Evolutionary conservation across 1,140 invertebrate species (phyloP).

Genomic region (Theocolax elegans): DNA sequence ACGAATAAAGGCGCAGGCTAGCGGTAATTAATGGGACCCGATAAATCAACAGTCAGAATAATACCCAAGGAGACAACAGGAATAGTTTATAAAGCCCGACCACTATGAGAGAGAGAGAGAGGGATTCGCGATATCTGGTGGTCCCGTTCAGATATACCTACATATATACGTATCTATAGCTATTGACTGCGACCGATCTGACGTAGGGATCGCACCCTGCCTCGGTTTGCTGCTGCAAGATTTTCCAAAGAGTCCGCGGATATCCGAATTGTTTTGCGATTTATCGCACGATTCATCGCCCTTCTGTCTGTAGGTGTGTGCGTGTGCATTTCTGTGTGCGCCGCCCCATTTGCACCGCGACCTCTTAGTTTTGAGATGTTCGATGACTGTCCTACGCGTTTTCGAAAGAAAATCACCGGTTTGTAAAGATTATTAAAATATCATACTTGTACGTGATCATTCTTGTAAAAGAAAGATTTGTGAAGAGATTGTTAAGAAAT

Average conservation of each 20-base stretch:
- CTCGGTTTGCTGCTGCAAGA: conserved; percentile 10
- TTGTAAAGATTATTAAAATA: too few relatives aligned
- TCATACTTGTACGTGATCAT: too few relatives aligned
- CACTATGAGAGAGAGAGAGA: too few relatives aligned
- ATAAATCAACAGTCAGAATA: conserved; percentile 66
- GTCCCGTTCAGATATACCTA: too few relatives aligned
- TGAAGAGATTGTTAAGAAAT: too few relatives aligned
- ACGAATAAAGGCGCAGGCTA: conserved; percentile 63
- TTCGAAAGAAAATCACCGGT: background rate
- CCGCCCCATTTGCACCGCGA: background rate
- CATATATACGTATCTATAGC: too few relatives aligned
- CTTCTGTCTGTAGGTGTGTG: background rate
- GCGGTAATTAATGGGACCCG: conserved; percentile 64
- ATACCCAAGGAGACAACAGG: conserved; percentile 68
- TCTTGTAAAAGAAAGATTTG: too few relatives aligned
- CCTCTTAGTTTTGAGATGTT: background rate
- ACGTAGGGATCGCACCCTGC: background rate
- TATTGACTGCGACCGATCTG: conserved; percentile 23
- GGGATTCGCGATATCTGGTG: conserved; percentile 37
- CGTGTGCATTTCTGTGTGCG: background rate
- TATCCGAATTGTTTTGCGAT: conserved; percentile 26
- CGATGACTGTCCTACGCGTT: background rate
- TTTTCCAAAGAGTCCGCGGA: conserved; percentile 30
- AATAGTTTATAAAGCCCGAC: conserved; percentile 69
- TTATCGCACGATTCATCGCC: background rate